Conservation (phyloP, 2,888 invertebrate genomes). For the Ptycholaimellus sp. region DNA sequence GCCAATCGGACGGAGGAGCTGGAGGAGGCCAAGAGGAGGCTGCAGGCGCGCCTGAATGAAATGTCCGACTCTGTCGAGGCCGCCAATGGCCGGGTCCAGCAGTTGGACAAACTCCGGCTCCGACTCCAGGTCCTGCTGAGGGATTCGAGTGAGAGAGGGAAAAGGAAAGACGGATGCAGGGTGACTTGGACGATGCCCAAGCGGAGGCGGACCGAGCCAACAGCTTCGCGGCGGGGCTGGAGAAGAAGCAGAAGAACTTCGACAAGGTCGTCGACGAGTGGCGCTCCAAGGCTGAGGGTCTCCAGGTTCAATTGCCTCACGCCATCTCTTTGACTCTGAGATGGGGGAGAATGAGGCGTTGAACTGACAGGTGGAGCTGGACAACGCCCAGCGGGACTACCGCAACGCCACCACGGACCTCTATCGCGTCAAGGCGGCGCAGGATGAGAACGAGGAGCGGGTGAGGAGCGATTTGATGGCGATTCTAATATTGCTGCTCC, state of each 20-base stretch:
- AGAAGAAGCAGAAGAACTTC: slow-evolving; percentile 99
- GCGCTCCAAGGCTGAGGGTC: slow-evolving; percentile 19
- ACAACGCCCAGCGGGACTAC: slow-evolving; percentile 96
- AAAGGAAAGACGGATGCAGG: slow-evolving; percentile 35
- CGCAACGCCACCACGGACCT: slow-evolving; percentile 96
- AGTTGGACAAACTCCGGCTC: slow-evolving; percentile 86
- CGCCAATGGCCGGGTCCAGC: slow-evolving; percentile 37
- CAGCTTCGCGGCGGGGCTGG: slow-evolving; percentile 66
- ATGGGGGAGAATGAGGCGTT: too few species aligned
- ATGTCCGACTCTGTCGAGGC: slow-evolving; percentile 22
- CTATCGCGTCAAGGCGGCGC: slow-evolving; percentile 30
- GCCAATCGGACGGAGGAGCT: too few species aligned
- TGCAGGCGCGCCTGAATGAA: slow-evolving; percentile 16
- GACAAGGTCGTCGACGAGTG: slow-evolving; percentile 45
- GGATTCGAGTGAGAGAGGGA: slow-evolving; percentile 13
- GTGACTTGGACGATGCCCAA: slow-evolving; percentile 77
- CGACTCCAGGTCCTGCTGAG: slow-evolving; percentile 40
- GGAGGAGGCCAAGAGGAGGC: slow-evolving; percentile 17
- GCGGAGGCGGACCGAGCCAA: slow-evolving; percentile 85
- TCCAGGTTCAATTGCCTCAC: slow-evolving; percentile 38
- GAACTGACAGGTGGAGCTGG: slow-evolving; percentile 64
- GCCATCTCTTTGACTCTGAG: too few species aligned
- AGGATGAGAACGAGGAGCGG: slow-evolving; percentile 33
- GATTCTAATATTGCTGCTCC: too few species aligned
- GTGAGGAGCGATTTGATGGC: too few species aligned